Evolutionary conservation across 2,888 invertebrate species (phyloP), one percentile per base, ranked within the genome.

Genomic region (Teleogryllus oceanicus): DNA sequence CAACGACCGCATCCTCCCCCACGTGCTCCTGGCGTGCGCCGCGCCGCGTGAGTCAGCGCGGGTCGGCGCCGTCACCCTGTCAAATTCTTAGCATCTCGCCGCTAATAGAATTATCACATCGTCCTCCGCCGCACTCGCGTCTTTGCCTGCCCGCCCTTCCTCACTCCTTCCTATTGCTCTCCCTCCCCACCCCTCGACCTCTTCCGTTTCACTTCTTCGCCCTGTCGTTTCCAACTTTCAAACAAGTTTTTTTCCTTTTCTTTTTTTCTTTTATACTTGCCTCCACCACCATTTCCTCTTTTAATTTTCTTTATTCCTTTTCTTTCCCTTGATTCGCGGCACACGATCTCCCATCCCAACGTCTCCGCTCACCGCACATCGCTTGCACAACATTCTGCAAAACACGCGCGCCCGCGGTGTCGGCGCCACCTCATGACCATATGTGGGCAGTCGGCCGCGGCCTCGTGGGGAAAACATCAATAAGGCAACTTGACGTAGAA

Each of bases 401-500:
- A 37, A 37, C 37, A 37, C 37, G 37, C 37, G 62, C 62, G 62
- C 16, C 62, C 16, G 62, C 62, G n/a, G 62, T 10, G 62, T 0
- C 62, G n/a, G 62, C 62, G n/a, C 16, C 62, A 62, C 13, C 13
- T 13, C 62, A 13, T 62, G 62, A 18, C 62, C 62, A 62, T 62
- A 62, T 62, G 62, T 62, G 62, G 62, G 62, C 62, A 62, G n/a
- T 13, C 16, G 16, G 62, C 16, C 62, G n/a, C n/a, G 16, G n/a
- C 16, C 13, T 13, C 16, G 62, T 13, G 62, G 62, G 62, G 62
- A 62, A 62, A n/a, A n/a, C 62, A 62, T 62, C 62, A 62, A 62
- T 62, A 62, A 62, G 62, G n/a, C 62, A 62, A 62, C 62, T 62
- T n/a, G 62, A n/a, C 62, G 62, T 18, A 62, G 62, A 62, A 62